A percentile compares a stretch with the other conserved stretches of the same genome.
Conservation (phyloP, 2,797 vertebrate genomes). For the Schizopygopsis malacanthus region DNA sequence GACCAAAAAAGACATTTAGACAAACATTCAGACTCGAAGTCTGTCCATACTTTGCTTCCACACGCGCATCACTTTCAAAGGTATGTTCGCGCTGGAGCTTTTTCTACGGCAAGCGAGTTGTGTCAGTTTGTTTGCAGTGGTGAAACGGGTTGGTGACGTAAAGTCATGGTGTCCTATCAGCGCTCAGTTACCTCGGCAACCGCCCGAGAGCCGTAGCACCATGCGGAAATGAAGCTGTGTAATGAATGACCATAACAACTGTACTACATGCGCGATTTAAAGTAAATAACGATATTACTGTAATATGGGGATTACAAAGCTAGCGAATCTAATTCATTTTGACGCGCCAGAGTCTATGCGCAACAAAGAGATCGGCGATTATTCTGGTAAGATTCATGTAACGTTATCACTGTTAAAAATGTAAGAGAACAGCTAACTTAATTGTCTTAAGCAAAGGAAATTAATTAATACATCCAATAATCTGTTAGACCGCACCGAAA, state of each 20-base stretch:
- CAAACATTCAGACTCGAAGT: not conserved
- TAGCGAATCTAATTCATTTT: constrained; percentile 76
- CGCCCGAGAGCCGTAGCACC: not conserved
- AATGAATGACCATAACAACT: constrained; percentile 14
- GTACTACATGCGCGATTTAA: not conserved
- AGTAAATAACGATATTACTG: not conserved
- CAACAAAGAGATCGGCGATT: constrained; percentile 76
- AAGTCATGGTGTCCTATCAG: not conserved
- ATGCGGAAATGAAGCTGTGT: not conserved
- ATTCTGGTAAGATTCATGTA: constrained; percentile 69
- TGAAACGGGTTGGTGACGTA: constrained; percentile 28
- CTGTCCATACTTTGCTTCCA: not conserved
- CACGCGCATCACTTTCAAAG: constrained; percentile 39
- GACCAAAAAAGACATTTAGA: not conserved
- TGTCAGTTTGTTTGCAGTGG: not conserved
- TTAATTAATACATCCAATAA: not conserved
- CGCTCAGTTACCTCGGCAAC: constrained; percentile 3
- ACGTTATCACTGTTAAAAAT: not conserved
- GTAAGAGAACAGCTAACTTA: not conserved
- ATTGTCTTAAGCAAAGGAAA: not conserved
- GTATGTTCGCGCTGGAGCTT: not conserved
- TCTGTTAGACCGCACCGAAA: not conserved
- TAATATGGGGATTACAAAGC: constrained; percentile 79
- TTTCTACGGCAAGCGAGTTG: constrained; percentile 21
- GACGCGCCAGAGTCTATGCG: constrained; percentile 69